Percentiles rank a stretch among this genome's conserved stretches.
Conservation (phyloP, 2,888 invertebrate genomes). For the Drosophila putrida region DNA sequence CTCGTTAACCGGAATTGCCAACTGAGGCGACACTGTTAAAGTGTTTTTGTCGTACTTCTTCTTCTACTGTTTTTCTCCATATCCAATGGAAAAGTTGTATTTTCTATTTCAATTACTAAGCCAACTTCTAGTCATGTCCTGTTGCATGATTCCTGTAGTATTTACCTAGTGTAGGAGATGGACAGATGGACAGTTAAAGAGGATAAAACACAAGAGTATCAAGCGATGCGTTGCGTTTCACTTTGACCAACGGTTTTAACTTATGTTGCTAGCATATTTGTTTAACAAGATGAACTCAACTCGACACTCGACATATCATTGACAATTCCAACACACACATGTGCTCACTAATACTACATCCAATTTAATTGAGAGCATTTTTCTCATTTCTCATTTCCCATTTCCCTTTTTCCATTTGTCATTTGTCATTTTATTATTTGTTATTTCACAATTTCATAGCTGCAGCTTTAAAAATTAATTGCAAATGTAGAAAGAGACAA, state of each 20-base stretch:
- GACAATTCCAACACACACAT: conserved; percentile 4
- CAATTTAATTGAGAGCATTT: conserved; percentile 19
- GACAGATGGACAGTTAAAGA: not conserved
- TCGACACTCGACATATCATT: conserved; percentile 4
- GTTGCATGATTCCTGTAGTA: conserved; percentile 6
- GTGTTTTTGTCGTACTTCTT: conserved; percentile 34
- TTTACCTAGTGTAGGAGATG: not conserved
- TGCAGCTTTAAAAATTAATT: not conserved
- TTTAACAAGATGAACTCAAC: conserved; percentile 22
- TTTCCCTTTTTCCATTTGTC: not conserved
- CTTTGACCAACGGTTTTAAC: conserved; percentile 26
- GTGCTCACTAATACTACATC: not conserved
- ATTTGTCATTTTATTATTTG: not conserved
- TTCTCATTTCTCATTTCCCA: not conserved
- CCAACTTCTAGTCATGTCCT: conserved; percentile 29
- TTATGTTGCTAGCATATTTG: conserved; percentile 38
- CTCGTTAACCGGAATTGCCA: conserved; percentile 1
- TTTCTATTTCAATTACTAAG: conserved; percentile 72
- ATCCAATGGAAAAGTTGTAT: conserved; percentile 58
- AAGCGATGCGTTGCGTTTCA: conserved; percentile 23
- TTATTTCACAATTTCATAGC: not conserved
- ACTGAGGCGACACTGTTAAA: conserved; percentile 32
- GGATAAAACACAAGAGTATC: not conserved
- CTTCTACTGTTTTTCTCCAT: conserved; percentile 12
- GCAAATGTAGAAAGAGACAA: not conserved